Evolutionary conservation across 2,797 vertebrate genomes (phyloP).

Genomic region (Tragelaphus eurycerus): DNA sequence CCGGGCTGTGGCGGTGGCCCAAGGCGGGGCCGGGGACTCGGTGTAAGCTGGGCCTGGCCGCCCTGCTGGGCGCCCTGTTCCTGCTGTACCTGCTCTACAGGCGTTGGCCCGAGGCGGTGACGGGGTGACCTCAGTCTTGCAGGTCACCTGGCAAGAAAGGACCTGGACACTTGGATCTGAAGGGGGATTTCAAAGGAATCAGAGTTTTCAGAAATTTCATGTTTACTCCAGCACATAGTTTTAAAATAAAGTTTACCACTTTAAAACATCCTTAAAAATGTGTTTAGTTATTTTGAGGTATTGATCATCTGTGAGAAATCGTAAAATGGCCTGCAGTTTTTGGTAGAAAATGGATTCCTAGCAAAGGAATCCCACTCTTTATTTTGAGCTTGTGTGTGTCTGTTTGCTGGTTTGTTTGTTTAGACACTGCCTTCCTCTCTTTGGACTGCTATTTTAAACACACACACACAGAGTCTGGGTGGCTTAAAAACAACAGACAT

Average conservation of each 20-base stretch:
- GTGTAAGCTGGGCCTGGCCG: fast-evolving
- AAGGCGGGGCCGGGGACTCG: fast-evolving
- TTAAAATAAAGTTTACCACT: neutral
- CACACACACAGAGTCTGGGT: neutral
- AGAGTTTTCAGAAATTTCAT: neutral
- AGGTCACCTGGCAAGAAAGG: neutral
- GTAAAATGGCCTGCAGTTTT: neutral
- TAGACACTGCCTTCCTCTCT: neutral
- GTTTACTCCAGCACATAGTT: neutral
- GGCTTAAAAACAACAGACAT: neutral
- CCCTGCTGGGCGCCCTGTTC: neutral
- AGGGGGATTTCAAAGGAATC: neutral
- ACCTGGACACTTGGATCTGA: neutral
- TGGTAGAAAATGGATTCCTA: neutral
- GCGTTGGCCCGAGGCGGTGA: fast-evolving
- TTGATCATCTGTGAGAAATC: neutral
- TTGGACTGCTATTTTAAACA: neutral
- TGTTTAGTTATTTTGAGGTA: neutral
- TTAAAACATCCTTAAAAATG: neutral
- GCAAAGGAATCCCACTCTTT: neutral
- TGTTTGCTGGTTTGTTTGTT: neutral
- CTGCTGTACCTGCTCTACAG: neutral
- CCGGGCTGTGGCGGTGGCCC: fast-evolving
- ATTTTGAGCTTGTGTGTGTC: neutral
- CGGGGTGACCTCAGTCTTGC: neutral